phyloP scores from a whole-genome alignment of 1,140 invertebrate genomes.

The Psix sp. region DNA sequence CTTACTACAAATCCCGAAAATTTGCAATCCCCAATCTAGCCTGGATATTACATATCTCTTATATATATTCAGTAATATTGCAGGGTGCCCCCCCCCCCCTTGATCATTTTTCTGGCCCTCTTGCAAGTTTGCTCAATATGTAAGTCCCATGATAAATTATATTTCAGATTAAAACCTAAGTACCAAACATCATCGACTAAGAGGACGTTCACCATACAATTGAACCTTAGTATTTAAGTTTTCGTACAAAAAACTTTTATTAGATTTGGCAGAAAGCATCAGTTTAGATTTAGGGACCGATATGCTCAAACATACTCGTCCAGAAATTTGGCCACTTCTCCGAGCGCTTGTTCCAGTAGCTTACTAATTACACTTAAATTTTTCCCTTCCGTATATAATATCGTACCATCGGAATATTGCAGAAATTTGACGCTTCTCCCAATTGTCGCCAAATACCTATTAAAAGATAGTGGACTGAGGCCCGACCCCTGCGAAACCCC shows the following conservation, averaged over 20 bases:
- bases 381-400: not conserved
- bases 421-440: not conserved
- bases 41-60: not conserved
- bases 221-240: not conserved
- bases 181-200: not conserved
- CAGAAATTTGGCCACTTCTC: not conserved
- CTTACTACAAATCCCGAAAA: not conserved
- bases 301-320: not conserved
- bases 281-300: not conserved
- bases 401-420: not conserved
- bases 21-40: constrained; percentile 1
- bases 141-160: not conserved
- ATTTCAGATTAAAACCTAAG: not conserved
- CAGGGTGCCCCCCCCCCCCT: not conserved
- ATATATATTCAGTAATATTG: constrained; percentile 2
- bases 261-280: not conserved
- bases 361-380: not conserved
- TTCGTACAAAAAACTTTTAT: not conserved
- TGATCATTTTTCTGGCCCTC: not conserved
- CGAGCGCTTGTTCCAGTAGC: not conserved
- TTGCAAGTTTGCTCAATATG: not conserved
- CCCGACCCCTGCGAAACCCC: constrained; percentile 1
- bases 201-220: not conserved
- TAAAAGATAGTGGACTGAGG: not conserved
- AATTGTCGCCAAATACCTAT: not conserved